Evolutionary conservation across 35 echinoderm and acorn worm genomes (phyloP).

Genomic region (Apostichopus japonicus): DNA sequence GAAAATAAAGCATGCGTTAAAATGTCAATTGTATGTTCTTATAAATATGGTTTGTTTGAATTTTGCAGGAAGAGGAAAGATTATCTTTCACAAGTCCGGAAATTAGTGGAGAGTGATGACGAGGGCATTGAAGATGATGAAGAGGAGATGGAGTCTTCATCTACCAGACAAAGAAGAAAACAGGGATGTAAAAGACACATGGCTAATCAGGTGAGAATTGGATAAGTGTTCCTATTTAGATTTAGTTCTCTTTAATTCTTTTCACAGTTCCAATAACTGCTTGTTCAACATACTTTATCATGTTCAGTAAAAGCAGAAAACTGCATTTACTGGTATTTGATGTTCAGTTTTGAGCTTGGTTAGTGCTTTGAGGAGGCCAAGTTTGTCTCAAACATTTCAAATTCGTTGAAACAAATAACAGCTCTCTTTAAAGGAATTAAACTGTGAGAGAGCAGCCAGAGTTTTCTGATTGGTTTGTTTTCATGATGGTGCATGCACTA

Average conservation of each 20-base stretch:
- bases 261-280: not conserved
- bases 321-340: no score
- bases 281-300: not conserved
- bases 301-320: no score
- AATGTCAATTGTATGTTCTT: not conserved
- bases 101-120: slow-evolving; percentile 18
- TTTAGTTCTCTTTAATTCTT: not conserved
- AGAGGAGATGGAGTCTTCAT: slow-evolving; percentile 11
- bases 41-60: no score
- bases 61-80: slow-evolving; percentile 40
- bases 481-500: no score
- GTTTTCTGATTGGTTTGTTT: no score
- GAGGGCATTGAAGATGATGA: not conserved
- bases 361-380: no score
- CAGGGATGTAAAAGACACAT: slow-evolving; percentile 28
- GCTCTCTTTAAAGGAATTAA: no score
- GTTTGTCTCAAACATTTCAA: no score
- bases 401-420: no score
- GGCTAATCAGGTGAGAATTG: slow-evolving; percentile 30
- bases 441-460: no score
- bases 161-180: not conserved
- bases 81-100: slow-evolving; percentile 24
- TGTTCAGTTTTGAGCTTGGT: not conserved
- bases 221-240: not conserved
- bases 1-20: not conserved